Percentiles rank a stretch among this genome's conserved stretches.
These are phyloP conservation scores for Australoheros facetus DNA, from an alignment of 2,797 vertebrate species.

Conservation along the genomic window DNA sequence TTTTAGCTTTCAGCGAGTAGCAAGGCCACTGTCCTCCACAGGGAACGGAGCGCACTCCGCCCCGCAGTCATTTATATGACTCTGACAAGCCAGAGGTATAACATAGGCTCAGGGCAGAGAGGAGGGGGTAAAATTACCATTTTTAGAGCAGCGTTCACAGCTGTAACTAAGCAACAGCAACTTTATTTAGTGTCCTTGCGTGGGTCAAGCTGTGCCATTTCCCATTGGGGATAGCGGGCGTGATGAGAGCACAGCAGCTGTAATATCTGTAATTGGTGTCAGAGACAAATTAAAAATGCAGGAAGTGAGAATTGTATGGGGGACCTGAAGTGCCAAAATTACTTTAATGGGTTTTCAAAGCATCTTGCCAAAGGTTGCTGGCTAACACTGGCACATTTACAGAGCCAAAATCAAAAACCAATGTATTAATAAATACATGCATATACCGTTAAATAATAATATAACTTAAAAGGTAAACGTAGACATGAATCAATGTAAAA, in stretches of 20 bases:
- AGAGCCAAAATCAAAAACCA: background rate
- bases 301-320: conserved; percentile 20
- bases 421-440: background rate
- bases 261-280: conserved; percentile 55
- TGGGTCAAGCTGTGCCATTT: conserved; percentile 67
- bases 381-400: background rate
- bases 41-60: conserved; percentile 24
- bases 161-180: conserved; percentile 81
- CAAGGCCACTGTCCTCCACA: conserved; percentile 27
- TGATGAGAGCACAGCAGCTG: conserved; percentile 55
- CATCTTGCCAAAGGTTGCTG: background rate
- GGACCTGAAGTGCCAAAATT: background rate
- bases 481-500: background rate
- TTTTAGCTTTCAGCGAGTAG: conserved; percentile 43
- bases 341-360: background rate
- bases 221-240: conserved; percentile 52
- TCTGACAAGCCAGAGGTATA: conserved; percentile 28
- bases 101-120: conserved; percentile 7
- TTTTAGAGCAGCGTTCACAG: conserved; percentile 43
- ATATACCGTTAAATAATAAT: no score
- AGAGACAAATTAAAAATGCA: conserved; percentile 46
- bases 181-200: conserved; percentile 75
- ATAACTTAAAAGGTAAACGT: background rate
- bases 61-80: conserved; percentile 33
- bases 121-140: conserved; percentile 11